Conservation (phyloP, 2,888 invertebrate species). For the Drosophila siamana region DNA sequence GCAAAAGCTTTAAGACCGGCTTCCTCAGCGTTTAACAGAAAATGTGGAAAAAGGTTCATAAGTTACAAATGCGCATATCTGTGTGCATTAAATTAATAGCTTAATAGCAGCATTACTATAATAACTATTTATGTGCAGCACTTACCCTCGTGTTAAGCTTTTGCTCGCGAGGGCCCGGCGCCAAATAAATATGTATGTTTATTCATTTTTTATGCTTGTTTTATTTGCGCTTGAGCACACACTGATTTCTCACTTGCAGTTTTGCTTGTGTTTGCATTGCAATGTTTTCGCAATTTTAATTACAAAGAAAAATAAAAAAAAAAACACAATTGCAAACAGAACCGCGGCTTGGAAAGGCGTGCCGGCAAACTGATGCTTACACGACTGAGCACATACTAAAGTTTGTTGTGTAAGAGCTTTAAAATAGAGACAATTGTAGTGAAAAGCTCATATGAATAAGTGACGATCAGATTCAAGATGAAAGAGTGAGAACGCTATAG, state of each 20-base stretch:
- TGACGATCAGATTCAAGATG: not conserved
- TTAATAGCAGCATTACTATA: not conserved
- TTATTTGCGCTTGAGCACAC: not conserved
- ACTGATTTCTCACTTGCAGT: not conserved
- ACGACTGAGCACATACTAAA: not conserved
- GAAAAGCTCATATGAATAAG: not conserved
- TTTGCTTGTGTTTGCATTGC: not conserved
- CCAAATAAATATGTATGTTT: not conserved
- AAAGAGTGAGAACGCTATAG: not conserved
- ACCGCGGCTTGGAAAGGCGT: not conserved
- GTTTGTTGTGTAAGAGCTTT: not conserved
- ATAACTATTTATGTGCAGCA: not conserved
- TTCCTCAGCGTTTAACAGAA: not conserved
- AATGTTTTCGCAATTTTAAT: constrained; percentile 1
- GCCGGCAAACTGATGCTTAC: not conserved
- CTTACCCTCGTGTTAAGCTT: not conserved
- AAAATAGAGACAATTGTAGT: not conserved
- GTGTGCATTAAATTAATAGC: not conserved
- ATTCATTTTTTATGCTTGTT: not conserved
- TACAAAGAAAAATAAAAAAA: not conserved
- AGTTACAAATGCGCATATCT: not conserved
- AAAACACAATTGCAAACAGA: not conserved
- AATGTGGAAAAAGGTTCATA: not conserved
- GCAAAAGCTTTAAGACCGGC: not conserved
- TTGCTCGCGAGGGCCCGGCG: not conserved